Base-by-base conservation (phyloP, 1,140 invertebrate species). In the Drosophila mayri region DNA sequence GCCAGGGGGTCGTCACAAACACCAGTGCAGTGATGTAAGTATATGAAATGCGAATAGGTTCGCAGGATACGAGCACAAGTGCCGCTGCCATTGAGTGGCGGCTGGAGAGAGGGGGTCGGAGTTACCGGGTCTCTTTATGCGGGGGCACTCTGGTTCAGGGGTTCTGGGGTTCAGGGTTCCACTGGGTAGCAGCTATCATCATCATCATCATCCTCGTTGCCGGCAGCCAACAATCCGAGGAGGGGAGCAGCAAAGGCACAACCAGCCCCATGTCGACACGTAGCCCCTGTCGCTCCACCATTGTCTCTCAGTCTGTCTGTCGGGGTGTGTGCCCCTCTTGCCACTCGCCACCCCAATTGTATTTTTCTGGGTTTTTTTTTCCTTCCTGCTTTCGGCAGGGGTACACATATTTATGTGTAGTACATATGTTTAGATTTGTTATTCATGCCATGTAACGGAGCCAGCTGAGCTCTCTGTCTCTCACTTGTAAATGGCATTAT, bases 1-100 rank as follows among this genome's bases (percentile, higher is more conserved):
- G 43, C 37, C 60, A 68, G 72, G 85, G 76, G 67, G 81, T 70
- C 37, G 62, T 54, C 41, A 90, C 86, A 64, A 79, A 92, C 71
- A 92, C 84, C 71, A 86, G 58, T 70, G 90, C 90, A 90, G 80
- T 81, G 84, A 92, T 92, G 88, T 92, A 92, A 92, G 91, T 92
- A 92, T 92, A 92, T 92, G 91, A 92, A 92, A 90, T 87, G 81
- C 74, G 91, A 92, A 92, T 92, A 92, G 91, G 91, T 92, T 92
- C 87, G 76, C 91, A 92, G 91, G 91, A 92, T 91, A 58, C 73
- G 71, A 32, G 90, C 82, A 49, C 86, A 90, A 91, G 86, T 81
- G 40, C 28, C 81, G 40, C n/a, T 64, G 64, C 82, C 60, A 86
- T 86, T 81, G 81, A 74, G 47, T 85, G 81, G 62, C 50, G 77